Base-by-base conservation (phyloP, 2,888 invertebrate species). In the Tanaodytes sp. region DNA sequence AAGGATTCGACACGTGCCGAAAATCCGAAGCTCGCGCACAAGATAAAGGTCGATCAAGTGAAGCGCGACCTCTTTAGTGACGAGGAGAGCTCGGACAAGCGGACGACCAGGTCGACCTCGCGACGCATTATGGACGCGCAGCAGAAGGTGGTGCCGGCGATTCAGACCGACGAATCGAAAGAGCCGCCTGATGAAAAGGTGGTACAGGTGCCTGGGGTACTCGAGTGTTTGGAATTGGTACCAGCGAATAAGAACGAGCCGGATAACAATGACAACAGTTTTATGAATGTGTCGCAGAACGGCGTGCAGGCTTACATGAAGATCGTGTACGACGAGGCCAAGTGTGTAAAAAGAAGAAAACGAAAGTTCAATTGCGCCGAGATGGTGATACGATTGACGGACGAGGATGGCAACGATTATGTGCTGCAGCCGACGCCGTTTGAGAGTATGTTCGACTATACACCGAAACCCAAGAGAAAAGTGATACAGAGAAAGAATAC, bases 31-130 rank as follows among this genome's bases (percentile, higher is more conserved):
- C 30, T n/a, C 14, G 30, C 23, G 5, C 30, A 30, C 15, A 73
- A 65, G 11, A 59, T 77, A 0, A 84, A 82, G 31, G 79, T 83
- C 0, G 83, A 83, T 58, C 76, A 77, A 48, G 78, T 84, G 0
- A 84, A 82, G 30, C 75, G 84, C 3, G 84, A 84, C 64, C 67
- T 84, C 11, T 84, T 84, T 18, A 82, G 79, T 43, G 82, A 82
- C 27, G 83, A 84, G 2, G 82, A 83, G 45, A 69, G 69, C 6
- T 73, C 67, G 3, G 80, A 81, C n/a, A 77, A 79, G 12, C 72
- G 77, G 19, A 78, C 77, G 2, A 80, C 80, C 2, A 57, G 68
- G 8, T 80, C 79, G 6, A 80, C 73, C 40, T 76, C 77, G 3
- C 71, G 77, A 5, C 76, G 67, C 2, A 67, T 57, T 2, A 57